These are phyloP conservation scores for Drosophila sp. DNA, from an alignment of 1,140 invertebrate genomes.

Conservation along the genomic window DNA sequence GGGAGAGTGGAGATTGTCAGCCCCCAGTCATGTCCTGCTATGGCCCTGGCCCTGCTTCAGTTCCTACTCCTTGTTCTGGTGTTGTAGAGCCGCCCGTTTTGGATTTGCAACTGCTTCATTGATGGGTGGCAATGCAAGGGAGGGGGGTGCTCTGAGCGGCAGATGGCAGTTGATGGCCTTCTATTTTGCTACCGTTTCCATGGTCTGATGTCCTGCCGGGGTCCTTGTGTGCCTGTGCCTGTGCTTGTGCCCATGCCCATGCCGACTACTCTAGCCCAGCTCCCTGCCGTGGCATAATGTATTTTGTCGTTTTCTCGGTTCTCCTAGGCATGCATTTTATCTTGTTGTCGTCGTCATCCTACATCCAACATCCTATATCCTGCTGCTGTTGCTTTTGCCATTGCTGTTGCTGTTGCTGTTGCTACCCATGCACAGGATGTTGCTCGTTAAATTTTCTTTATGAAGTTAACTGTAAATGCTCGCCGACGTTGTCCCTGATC, in stretches of 20 bases:
- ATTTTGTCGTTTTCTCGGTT: conserved; percentile 63
- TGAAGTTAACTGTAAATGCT: conserved; percentile 80
- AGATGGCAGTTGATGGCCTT: conserved; percentile 42
- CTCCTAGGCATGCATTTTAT: conserved; percentile 71
- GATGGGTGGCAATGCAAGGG: not conserved
- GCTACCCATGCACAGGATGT: conserved; percentile 66
- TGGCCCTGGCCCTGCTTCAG: conserved; percentile 1
- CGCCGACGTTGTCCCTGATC: conserved; percentile 41
- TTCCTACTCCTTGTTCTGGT: not conserved
- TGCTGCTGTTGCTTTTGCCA: conserved; percentile 8
- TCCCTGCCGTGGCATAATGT: conserved; percentile 53
- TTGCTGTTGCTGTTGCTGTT: conserved; percentile 6
- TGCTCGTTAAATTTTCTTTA: conserved; percentile 81
- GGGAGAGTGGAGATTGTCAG: conserved; percentile 41
- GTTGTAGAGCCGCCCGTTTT: conserved; percentile 7
- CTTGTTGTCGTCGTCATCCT: conserved; percentile 73
- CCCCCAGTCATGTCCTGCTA: conserved; percentile 20
- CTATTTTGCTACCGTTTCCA: conserved; percentile 70
- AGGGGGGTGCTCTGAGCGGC: conserved; percentile 4
- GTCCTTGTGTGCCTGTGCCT: conserved; percentile 7
- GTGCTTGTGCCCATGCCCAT: conserved; percentile 11
- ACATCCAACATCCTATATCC: not conserved
- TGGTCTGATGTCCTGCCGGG: conserved; percentile 26
- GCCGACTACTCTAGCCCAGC: conserved; percentile 13
- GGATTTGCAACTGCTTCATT: conserved; percentile 64